Evolutionary conservation across 2,113 vertebrate genomes (phyloP), one percentile per base, ranked within the genome.

Genomic region (Xiphophorus couchianus): DNA sequence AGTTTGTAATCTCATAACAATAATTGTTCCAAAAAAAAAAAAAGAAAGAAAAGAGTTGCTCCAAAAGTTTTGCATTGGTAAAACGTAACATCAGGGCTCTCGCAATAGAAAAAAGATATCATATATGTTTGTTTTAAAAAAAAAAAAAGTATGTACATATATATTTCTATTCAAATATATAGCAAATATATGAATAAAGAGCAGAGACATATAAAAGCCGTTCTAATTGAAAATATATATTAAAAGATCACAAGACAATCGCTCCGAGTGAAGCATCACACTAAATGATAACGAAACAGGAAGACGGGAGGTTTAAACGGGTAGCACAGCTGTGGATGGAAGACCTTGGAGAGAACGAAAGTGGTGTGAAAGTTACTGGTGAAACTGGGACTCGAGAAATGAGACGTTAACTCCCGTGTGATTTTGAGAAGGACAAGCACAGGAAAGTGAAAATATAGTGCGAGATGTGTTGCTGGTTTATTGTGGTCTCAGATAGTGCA

Each of bases 161-260:
- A 95, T 95, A 95, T 95, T 94, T 95, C 91, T 95, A 95, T 94
- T 91, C 90, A 95, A 94, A 94, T 94, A 94, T 95, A 94, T 93
- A 94, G 85, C 90, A 90, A 93, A 93, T 94, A 94, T 95, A 94
- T 94, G 90, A 90, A 84, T 93, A 91, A 77, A 89, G 92, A 92
- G 90, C 88, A 93, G 91, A 94, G 89, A 92, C 91, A 90, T 93
- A 94, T 94, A 90, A 92, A 91, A 94, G 90, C 92, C 81, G 89
- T 92, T 94, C 88, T 91, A 93, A 94, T 93, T 93, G 90, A 93
- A 91, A 86, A 92, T 92, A 92, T 93, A 92, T 94, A 89, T 88
- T 87, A 93, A 92, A 93, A 91, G 82, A 94, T 93, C 91, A 93
- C 93, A 92, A 94, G 94, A 95, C 94, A 95, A 95, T 95, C 94